Conservation (phyloP, 2,113 vertebrate genomes). For the Pteronura brasiliensis region DNA sequence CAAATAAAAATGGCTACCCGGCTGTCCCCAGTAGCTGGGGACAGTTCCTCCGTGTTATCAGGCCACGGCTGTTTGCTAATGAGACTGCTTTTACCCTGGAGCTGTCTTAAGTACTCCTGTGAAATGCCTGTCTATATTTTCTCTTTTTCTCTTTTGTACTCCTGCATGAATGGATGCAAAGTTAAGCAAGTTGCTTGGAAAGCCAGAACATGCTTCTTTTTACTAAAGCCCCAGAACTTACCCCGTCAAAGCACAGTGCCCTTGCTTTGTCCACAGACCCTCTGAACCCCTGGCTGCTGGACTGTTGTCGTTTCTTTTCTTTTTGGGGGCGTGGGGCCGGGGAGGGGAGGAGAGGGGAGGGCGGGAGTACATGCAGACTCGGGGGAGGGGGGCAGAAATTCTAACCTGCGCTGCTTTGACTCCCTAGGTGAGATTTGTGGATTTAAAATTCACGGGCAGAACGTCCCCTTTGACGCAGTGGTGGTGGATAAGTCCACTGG, state of each 20-base stretch:
- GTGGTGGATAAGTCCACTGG: slow-evolving; percentile 98
- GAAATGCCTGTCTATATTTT: slow-evolving; percentile 95
- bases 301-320: slow-evolving; percentile 81
- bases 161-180: slow-evolving; percentile 99
- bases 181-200: slow-evolving; percentile 95
- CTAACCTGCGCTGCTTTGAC: slow-evolving; percentile 74
- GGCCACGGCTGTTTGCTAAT: slow-evolving; percentile 80
- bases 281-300: slow-evolving; percentile 91
- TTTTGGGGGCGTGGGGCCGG: not conserved
- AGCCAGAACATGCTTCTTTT: slow-evolving; percentile 87
- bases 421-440: slow-evolving; percentile 96
- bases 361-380: accelerated
- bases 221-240: slow-evolving; percentile 89
- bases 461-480: slow-evolving; percentile 97
- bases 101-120: slow-evolving; percentile 93
- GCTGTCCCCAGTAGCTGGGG: slow-evolving; percentile 77
- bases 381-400: accelerated
- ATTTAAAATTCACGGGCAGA: slow-evolving; percentile 97
- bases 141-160: slow-evolving; percentile 85
- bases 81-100: slow-evolving; percentile 81
- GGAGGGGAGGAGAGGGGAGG: not conserved
- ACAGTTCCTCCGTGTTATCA: slow-evolving; percentile 63
- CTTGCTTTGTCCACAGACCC: slow-evolving; percentile 92
- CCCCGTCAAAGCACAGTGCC: slow-evolving; percentile 88
- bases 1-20: slow-evolving; percentile 75